phyloP scores from a whole-genome alignment of 1,140 invertebrate genomes.

The Campodea augens region DNA sequence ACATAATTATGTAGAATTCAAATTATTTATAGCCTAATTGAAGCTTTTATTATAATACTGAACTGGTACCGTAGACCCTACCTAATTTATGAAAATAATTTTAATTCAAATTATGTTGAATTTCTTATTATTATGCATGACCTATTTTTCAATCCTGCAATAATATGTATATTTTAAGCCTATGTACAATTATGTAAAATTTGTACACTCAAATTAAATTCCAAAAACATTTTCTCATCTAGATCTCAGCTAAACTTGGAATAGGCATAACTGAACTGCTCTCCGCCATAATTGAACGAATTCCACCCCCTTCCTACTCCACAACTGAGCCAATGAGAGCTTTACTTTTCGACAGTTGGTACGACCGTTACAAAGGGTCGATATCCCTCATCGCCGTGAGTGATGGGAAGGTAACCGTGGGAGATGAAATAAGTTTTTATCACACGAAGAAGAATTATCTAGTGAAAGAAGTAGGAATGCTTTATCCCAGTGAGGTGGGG shows the following conservation, averaged over 20 bases:
- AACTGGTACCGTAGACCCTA: too few species aligned
- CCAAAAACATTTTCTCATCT: too few species aligned
- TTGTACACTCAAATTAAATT: too few species aligned
- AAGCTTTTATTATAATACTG: too few species aligned
- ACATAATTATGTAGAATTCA: too few species aligned
- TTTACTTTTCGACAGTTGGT: constrained; percentile 88
- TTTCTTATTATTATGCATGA: too few species aligned
- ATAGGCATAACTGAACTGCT: constrained; percentile 57
- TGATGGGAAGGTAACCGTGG: constrained; percentile 48
- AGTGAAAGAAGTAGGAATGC: constrained; percentile 56
- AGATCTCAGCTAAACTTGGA: constrained; percentile 78
- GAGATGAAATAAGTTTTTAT: constrained; percentile 40
- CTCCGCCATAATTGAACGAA: constrained; percentile 49
- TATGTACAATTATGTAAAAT: too few species aligned
- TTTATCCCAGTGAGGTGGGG: constrained; percentile 53
- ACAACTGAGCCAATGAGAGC: constrained; percentile 45
- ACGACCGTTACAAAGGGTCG: constrained; percentile 68
- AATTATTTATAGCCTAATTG: too few species aligned
- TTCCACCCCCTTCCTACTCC: constrained; percentile 50
- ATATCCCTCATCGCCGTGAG: constrained; percentile 59
- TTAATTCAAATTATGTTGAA: too few species aligned
- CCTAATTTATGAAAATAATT: too few species aligned
- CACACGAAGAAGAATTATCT: constrained; percentile 51
- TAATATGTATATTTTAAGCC: too few species aligned
- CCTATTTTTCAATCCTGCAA: too few species aligned